Evolutionary conservation across 2,888 invertebrate species (phyloP).

Genomic region (Thera obeliscata): DNA sequence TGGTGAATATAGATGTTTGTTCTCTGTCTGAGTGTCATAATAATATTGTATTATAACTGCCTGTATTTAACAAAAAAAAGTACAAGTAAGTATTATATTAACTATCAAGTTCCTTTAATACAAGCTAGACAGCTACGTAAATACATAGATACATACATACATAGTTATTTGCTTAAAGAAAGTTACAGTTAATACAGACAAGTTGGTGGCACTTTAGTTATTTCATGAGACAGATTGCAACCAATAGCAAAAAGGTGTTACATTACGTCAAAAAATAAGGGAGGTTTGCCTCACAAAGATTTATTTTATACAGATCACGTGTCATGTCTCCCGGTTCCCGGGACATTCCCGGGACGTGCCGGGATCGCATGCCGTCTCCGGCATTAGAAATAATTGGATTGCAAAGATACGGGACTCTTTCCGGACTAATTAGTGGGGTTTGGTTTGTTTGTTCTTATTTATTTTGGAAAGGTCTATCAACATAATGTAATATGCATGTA

Average conservation of each 20-base stretch:
- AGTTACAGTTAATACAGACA: no score
- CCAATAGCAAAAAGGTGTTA: not conserved
- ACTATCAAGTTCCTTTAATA: no score
- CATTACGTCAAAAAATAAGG: conserved; percentile 1
- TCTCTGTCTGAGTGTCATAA: no score
- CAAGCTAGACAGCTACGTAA: no score
- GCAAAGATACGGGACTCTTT: conserved; percentile 23
- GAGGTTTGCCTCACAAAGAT: not conserved
- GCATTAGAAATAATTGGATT: conserved; percentile 22
- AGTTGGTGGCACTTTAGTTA: no score
- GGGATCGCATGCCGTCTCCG: conserved; percentile 19
- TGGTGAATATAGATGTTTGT: no score
- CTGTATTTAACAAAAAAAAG: no score
- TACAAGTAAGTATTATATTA: no score
- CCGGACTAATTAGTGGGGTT: conserved; percentile 14
- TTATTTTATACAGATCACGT: not conserved
- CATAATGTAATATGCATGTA: conserved; percentile 1
- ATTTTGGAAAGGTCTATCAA: not conserved
- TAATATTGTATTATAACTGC: no score
- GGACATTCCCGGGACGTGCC: conserved; percentile 5
- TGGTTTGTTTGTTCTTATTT: conserved; percentile 16
- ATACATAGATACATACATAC: no score
- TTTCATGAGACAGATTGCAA: not conserved
- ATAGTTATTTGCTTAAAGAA: no score
- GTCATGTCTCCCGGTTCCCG: not conserved